These are phyloP conservation scores for Mylabris phalerata DNA, from an alignment of 1,140 invertebrate species.

Conservation along the genomic window DNA sequence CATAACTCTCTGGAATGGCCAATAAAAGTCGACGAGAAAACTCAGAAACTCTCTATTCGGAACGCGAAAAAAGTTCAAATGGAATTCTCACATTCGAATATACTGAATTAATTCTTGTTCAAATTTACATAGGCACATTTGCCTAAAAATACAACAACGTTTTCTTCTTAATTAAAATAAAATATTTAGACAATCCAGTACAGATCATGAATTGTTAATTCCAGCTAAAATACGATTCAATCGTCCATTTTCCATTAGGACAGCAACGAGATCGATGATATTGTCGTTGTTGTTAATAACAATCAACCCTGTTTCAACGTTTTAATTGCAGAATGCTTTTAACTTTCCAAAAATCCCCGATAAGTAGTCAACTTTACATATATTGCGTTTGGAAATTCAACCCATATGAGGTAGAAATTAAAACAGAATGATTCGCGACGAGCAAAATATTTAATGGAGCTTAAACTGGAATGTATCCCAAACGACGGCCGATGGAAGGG, in stretches of 20 bases:
- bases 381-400: constrained; percentile 9
- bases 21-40: constrained; percentile 42
- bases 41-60: constrained; percentile 38
- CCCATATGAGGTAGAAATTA: constrained; percentile 21
- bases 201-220: too few species aligned
- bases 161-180: not conserved
- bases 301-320: not conserved
- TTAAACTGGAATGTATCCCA: constrained; percentile 33
- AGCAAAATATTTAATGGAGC: constrained; percentile 32
- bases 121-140: not conserved
- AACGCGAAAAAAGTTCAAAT: constrained; percentile 32
- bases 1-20: constrained; percentile 41
- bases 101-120: constrained; percentile 15
- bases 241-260: too few species aligned
- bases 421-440: constrained; percentile 19
- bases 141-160: not conserved
- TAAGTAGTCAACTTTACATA: not conserved
- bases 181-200: too few species aligned
- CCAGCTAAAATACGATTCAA: too few species aligned
- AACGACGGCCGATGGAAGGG: constrained; percentile 12
- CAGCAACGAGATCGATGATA: too few species aligned
- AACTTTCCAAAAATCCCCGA: constrained; percentile 2
- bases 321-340: constrained; percentile 22
- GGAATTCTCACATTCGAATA: constrained; percentile 32
- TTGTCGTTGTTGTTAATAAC: too few species aligned